Conservation (phyloP, 2,113 vertebrate species). For the Podiceps cristatus region DNA sequence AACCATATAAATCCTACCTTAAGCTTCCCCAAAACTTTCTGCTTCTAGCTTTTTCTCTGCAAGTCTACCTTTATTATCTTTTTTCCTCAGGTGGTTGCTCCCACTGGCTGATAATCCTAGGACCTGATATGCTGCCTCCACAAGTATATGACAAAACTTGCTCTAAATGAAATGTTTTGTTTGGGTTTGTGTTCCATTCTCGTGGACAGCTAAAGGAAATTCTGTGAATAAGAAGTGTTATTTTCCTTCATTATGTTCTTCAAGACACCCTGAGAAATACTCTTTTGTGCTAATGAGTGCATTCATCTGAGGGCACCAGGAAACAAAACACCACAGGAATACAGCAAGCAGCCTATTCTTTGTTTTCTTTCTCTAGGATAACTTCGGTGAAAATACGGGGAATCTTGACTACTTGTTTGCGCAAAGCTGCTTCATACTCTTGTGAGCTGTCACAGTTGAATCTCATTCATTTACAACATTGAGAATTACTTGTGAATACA, state of each 20-base stretch:
- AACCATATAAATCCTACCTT: background rate
- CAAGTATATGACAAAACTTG: background rate
- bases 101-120: background rate
- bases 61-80: constrained; percentile 16
- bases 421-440: background rate
- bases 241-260: background rate
- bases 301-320: background rate
- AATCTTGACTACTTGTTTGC: background rate
- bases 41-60: background rate
- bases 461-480: background rate
- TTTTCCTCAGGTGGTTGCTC: constrained; percentile 1
- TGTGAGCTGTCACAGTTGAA: background rate
- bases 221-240: background rate
- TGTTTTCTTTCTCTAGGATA: background rate
- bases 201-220: background rate
- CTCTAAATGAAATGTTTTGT: background rate
- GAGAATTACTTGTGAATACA: background rate
- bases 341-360: background rate
- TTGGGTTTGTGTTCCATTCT: background rate
- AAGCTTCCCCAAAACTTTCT: constrained; percentile 40
- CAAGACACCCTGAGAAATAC: background rate
- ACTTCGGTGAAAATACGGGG: background rate
- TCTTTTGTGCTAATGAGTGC: background rate
- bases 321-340: background rate
- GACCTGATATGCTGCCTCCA: background rate